Evolutionary conservation across 2,888 invertebrate genomes (phyloP).

Genomic region (Acholoe squamosa): DNA sequence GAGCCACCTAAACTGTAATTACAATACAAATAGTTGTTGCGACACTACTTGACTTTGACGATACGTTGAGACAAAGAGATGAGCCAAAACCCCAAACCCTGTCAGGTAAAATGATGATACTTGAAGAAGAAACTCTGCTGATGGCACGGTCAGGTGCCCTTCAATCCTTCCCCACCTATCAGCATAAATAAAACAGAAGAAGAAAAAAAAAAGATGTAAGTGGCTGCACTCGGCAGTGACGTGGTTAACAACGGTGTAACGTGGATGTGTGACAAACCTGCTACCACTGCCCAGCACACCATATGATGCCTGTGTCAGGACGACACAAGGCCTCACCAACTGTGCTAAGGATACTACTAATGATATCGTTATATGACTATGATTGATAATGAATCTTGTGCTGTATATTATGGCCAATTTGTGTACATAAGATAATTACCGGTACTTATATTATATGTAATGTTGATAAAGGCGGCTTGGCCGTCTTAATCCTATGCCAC

Average conservation of each 20-base stretch:
- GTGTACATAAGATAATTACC: conserved; percentile 1
- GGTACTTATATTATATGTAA: neutral
- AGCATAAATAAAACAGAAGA: too few species aligned
- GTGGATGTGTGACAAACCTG: too few species aligned
- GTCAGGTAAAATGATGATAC: conserved; percentile 27
- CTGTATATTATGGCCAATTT: neutral
- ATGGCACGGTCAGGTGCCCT: neutral
- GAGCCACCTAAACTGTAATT: neutral
- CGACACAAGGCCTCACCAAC: too few species aligned
- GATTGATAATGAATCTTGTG: neutral
- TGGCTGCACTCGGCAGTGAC: too few species aligned
- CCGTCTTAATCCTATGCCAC: neutral
- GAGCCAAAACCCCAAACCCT: neutral
- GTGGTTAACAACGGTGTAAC: too few species aligned
- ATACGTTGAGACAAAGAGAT: neutral
- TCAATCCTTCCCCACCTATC: too few species aligned
- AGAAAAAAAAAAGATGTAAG: too few species aligned
- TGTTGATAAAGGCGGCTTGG: neutral
- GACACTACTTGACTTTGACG: neutral
- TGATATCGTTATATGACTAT: too few species aligned
- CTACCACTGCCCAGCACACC: too few species aligned
- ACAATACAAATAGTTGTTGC: neutral
- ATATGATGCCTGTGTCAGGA: too few species aligned
- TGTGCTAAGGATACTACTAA: too few species aligned
- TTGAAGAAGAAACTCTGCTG: conserved; percentile 8